Evolutionary conservation across 2,888 invertebrate genomes (phyloP).

Genomic region (Hanleya hanleyi): DNA sequence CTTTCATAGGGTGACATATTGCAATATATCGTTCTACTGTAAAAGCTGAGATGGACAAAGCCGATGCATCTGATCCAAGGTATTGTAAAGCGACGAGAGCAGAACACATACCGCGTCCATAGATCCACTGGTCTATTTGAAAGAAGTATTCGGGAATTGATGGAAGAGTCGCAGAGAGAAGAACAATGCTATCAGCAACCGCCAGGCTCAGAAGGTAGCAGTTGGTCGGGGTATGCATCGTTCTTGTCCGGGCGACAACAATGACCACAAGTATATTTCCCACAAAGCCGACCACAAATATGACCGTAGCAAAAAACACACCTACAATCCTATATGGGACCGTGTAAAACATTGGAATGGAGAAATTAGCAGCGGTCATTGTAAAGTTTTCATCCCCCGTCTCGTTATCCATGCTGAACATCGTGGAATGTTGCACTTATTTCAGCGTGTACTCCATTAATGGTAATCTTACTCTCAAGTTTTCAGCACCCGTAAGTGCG

Average conservation of each 20-base stretch:
- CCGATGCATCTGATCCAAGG: conserved; percentile 78
- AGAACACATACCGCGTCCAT: conserved; percentile 76
- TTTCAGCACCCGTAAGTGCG: too few species aligned
- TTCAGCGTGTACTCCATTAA: too few species aligned
- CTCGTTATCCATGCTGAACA: conserved; percentile 2
- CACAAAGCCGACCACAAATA: conserved; percentile 76
- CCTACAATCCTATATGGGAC: conserved; percentile 74
- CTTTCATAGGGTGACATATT: conserved; percentile 78
- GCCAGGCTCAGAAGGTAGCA: conserved; percentile 79
- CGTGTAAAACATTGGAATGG: conserved; percentile 31
- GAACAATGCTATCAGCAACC: conserved; percentile 78
- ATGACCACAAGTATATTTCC: conserved; percentile 77
- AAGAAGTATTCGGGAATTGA: conserved; percentile 75
- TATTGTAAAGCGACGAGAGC: conserved; percentile 77
- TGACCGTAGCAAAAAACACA: conserved; percentile 75
- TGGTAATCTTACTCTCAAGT: too few species aligned
- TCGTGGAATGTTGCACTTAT: too few species aligned
- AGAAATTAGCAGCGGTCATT: neutral
- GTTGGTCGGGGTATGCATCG: conserved; percentile 79
- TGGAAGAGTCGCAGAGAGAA: conserved; percentile 76
- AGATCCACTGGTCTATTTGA: conserved; percentile 75
- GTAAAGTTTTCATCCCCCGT: neutral
- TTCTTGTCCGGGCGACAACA: conserved; percentile 73
- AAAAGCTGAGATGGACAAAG: conserved; percentile 79
- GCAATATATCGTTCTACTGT: conserved; percentile 80